These are phyloP conservation scores for Chaetodon trifascialis DNA, from an alignment of 2,113 vertebrate species.

Conservation along the genomic window DNA sequence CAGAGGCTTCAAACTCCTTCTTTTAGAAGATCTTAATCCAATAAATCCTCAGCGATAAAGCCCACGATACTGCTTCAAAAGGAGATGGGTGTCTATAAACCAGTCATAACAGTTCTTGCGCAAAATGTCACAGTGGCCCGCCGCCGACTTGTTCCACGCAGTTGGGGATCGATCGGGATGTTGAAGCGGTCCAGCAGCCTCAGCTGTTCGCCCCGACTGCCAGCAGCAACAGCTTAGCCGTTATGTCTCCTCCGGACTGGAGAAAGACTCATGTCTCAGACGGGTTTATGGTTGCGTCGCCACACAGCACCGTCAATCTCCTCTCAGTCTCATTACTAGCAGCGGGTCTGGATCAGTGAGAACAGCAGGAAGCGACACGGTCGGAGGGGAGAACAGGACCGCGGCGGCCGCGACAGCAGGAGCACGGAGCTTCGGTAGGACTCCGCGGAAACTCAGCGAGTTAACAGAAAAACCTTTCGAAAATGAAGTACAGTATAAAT, in stretches of 20 bases:
- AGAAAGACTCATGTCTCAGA: slow-evolving; percentile 22
- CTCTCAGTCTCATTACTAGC: slow-evolving; percentile 30
- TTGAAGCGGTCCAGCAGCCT: slow-evolving; percentile 14
- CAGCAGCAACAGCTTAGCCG: slow-evolving; percentile 16
- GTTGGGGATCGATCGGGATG: slow-evolving; percentile 16
- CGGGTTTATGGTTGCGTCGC: slow-evolving; percentile 33
- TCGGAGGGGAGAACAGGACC: not conserved
- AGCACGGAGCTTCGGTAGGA: not conserved
- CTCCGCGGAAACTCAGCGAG: not conserved
- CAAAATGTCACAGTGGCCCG: slow-evolving; percentile 12
- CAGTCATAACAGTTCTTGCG: slow-evolving; percentile 31
- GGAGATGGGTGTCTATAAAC: not conserved
- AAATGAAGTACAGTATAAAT: not conserved
- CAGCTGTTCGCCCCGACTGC: slow-evolving; percentile 25
- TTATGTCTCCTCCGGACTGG: not conserved
- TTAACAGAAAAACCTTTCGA: not conserved
- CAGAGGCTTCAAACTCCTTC: slow-evolving; percentile 35
- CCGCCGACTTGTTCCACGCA: slow-evolving; percentile 32
- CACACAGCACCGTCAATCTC: slow-evolving; percentile 18
- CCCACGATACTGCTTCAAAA: not conserved
- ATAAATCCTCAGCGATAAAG: not conserved
- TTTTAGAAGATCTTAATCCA: no score
- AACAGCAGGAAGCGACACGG: slow-evolving; percentile 43
- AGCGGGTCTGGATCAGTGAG: slow-evolving; percentile 37
- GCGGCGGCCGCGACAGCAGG: slow-evolving; percentile 34